Percentiles rank a stretch among this genome's conserved stretches.
These are phyloP conservation scores for Cephus pulcher DNA, from an alignment of 2,888 invertebrate genomes.

Conservation along the genomic window DNA sequence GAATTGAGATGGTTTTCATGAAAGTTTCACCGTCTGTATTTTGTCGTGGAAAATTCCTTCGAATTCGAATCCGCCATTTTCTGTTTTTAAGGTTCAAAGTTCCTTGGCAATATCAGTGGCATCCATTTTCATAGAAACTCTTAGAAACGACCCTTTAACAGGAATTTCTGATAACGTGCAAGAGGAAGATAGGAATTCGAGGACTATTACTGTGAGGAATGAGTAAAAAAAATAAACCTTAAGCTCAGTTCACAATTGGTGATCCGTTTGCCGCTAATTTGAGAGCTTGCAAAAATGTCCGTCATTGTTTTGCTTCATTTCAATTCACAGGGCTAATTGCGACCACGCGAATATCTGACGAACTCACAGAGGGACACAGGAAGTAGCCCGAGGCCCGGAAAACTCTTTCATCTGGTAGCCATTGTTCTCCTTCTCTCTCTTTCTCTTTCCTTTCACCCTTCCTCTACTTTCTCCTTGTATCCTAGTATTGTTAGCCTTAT, in stretches of 20 bases:
- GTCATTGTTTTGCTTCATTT: constrained; percentile 16
- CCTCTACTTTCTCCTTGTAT: constrained; percentile 10
- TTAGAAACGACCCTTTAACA: background rate
- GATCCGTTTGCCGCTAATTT: constrained; percentile 11
- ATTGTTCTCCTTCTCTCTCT: constrained; percentile 40
- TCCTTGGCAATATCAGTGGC: background rate
- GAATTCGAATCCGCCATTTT: background rate
- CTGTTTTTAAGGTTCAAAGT: background rate
- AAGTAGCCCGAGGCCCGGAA: constrained; percentile 35
- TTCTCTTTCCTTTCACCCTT: constrained; percentile 11
- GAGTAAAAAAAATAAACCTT: background rate
- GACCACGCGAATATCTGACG: constrained; percentile 6
- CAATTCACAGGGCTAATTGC: constrained; percentile 24
- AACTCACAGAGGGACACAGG: constrained; percentile 1
- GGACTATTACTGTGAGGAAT: background rate
- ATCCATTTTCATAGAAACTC: background rate
- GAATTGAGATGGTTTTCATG: background rate
- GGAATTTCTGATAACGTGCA: background rate
- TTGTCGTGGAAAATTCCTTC: background rate
- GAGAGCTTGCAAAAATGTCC: constrained; percentile 7
- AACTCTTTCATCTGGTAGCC: constrained; percentile 52
- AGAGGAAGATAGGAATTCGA: background rate
- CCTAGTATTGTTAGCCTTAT: background rate
- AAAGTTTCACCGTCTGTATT: background rate
- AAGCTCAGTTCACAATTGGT: background rate